phyloP scores from a whole-genome alignment of 92 coral and sea anemone genomes.

The Phenganax marumi region DNA sequence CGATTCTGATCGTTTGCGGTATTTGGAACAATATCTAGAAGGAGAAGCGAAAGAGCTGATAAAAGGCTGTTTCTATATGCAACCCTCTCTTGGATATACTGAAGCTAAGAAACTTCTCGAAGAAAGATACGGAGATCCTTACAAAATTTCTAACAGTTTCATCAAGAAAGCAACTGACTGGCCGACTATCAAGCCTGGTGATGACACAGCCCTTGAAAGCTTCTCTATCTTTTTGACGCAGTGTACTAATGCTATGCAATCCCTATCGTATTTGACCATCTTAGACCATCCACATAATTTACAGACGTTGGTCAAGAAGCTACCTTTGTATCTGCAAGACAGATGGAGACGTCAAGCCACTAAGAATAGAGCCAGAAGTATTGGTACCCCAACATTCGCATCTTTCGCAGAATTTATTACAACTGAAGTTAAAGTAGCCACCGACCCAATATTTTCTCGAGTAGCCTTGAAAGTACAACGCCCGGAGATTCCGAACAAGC shows the following conservation, averaged over 20 bases:
- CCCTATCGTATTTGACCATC: conserved; percentile 45
- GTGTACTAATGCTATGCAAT: conserved; percentile 55
- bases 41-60: conserved; percentile 18
- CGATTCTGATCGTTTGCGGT: conserved; percentile 12
- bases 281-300: conserved; percentile 60
- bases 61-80: not conserved
- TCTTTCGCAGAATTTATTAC: conserved; percentile 43
- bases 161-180: conserved; percentile 45
- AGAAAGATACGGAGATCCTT: conserved; percentile 19
- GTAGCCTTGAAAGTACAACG: conserved; percentile 45
- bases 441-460: conserved; percentile 59
- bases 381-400: conserved; percentile 40
- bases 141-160: conserved; percentile 54
- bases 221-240: conserved; percentile 56
- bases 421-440: conserved; percentile 56
- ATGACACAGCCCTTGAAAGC: conserved; percentile 30
- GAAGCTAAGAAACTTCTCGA: conserved; percentile 14
- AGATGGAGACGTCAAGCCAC: conserved; percentile 57
- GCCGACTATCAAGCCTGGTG: conserved; percentile 44
- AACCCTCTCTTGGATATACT: conserved; percentile 1
- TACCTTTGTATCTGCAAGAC: conserved; percentile 53
- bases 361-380: conserved; percentile 13
- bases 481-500: conserved; percentile 29
- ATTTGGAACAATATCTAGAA: conserved; percentile 11
- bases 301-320: conserved; percentile 52